Evolutionary conservation across 2,888 invertebrate genomes (phyloP), one percentile per base, ranked within the genome.

Genomic region (Neoitamus cyanurus): DNA sequence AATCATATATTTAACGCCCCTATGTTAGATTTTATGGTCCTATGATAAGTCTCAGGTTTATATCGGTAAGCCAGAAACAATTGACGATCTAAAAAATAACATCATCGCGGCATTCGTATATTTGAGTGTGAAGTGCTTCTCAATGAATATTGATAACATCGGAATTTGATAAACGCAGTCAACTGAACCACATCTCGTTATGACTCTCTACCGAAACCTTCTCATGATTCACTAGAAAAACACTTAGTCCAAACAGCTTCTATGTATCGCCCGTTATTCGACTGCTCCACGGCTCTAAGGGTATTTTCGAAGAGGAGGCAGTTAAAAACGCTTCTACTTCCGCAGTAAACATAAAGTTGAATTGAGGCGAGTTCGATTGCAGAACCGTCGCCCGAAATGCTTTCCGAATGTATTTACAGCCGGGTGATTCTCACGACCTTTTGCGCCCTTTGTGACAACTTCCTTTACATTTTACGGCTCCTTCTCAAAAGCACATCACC

Each of bases 401-500:
- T 58, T 58, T 58, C 58, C 58, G 25, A 58, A 58, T 15, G 15
- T 20, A 58, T 58, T 58, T 58, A 58, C 58, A 58, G 58, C 58
- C 58, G 58, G 58, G 58, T 20, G 58, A 58, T 58, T 58, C 58
- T 58, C 58, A 58, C 20, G 58, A 58, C 58, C 58, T 20, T 58
- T 58, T 58, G 58, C 58, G 58, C 58, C 58, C 58, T 58, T 58
- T 34, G 34, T 34, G 70, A 34, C 31, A 70, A 70, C 70, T 70
- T 70, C 70, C 31, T 70, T 31, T 70, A 34, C 34, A 30, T 31
- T 70, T 70, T 70, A 34, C 70, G 70, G 30, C 15, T 70, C 34
- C 70, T 34, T 31, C 34, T 70, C 70, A 70, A 70, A 42, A 70
- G 31, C 70, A 70, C 70, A 70, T 70, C 70, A 70, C 70, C 34